These are phyloP conservation scores for Patagioenas fasciata DNA, from an alignment of 2,113 vertebrate species.

Conservation along the genomic window DNA sequence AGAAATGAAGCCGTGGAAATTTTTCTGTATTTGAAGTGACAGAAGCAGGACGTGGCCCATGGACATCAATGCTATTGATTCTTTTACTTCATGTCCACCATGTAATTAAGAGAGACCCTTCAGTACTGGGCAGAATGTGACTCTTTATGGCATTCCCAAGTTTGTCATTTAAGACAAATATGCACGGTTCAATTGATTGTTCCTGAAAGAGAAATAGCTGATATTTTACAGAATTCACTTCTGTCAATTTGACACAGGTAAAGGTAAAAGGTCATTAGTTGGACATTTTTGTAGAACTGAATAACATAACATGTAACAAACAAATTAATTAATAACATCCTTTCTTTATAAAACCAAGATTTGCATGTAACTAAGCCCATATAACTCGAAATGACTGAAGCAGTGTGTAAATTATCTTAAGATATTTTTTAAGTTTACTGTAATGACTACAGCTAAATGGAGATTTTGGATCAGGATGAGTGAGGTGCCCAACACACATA, in stretches of 20 bases:
- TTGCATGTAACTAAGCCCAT: background rate
- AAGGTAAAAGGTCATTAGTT: background rate
- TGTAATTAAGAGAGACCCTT: background rate
- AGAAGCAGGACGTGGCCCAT: background rate
- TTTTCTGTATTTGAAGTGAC: background rate
- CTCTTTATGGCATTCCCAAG: background rate
- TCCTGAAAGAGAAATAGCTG: background rate
- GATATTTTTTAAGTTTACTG: background rate
- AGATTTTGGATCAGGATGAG: background rate
- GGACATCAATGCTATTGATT: background rate
- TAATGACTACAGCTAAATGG: background rate
- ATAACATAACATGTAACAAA: background rate
- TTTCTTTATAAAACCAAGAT: background rate
- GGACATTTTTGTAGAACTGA: background rate
- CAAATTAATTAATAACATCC: background rate
- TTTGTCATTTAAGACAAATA: background rate
- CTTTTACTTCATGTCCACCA: background rate
- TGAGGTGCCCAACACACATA: background rate
- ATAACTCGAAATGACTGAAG: background rate
- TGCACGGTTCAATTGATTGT: background rate
- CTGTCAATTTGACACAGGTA: background rate
- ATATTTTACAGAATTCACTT: background rate
- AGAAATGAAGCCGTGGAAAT: background rate
- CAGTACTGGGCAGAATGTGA: background rate
- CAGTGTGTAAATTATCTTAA: background rate